Evolutionary conservation across 2,797 vertebrate species (phyloP).

Genomic region (Miichthys miiuy): DNA sequence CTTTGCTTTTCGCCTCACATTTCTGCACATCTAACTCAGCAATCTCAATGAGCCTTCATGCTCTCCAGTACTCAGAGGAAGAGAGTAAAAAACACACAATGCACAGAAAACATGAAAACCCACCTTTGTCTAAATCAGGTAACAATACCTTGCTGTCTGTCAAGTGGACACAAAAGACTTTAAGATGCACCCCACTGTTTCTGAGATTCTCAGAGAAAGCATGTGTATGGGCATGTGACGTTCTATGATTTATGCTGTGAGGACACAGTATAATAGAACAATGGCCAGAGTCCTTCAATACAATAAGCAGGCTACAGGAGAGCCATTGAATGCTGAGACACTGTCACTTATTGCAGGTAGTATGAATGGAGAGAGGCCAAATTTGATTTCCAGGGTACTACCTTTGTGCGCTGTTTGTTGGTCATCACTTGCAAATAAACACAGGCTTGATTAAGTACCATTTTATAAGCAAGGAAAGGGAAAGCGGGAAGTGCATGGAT

Average conservation of each 20-base stretch:
- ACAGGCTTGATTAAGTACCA: conserved; percentile 30
- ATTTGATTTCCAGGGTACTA: conserved; percentile 60
- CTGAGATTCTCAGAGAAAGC: conserved; percentile 64
- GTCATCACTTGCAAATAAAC: conserved; percentile 50
- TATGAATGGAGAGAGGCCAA: conserved; percentile 55
- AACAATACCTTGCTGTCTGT: conserved; percentile 80
- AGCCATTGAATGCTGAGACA: conserved; percentile 47
- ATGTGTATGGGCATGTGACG: conserved; percentile 62
- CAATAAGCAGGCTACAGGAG: conserved; percentile 72
- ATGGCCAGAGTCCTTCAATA: conserved; percentile 73
- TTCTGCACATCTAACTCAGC: conserved; percentile 13
- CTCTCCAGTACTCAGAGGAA: conserved; percentile 40
- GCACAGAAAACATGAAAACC: conserved; percentile 75
- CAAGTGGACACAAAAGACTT: conserved; percentile 74
- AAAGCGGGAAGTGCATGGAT: neutral
- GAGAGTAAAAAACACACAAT: conserved; percentile 52
- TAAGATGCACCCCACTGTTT: conserved; percentile 70
- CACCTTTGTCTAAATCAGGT: conserved; percentile 81
- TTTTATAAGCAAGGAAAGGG: neutral
- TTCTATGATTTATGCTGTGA: conserved; percentile 79
- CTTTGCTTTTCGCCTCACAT: conserved; percentile 8
- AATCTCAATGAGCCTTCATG: conserved; percentile 47
- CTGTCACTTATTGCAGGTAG: conserved; percentile 58
- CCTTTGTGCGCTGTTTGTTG: conserved; percentile 50
- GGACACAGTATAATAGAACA: conserved; percentile 78